A percentile compares a stretch with the other conserved stretches of the same genome.
These are phyloP conservation scores for Crenichthys baileyi DNA, from an alignment of 2,797 vertebrate genomes.

Conservation along the genomic window DNA sequence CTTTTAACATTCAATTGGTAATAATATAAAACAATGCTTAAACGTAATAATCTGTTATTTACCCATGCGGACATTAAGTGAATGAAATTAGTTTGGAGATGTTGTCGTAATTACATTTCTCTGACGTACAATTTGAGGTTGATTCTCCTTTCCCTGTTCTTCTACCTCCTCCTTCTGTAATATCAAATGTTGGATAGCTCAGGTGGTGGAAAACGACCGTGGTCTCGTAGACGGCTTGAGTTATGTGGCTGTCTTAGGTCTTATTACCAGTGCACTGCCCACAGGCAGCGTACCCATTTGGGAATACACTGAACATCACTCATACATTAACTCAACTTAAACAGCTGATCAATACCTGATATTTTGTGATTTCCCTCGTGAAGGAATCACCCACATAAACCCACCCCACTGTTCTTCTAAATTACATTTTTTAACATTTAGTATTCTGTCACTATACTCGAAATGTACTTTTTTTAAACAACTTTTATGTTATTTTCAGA, in stretches of 20 bases:
- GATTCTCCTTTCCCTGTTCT: slow-evolving; percentile 37
- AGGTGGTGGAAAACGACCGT: slow-evolving; percentile 74
- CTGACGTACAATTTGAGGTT: slow-evolving; percentile 23
- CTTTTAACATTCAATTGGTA: background rate
- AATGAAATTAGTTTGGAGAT: slow-evolving; percentile 43
- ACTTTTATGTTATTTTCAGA: slow-evolving; percentile 50
- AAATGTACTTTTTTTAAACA: slow-evolving; percentile 5
- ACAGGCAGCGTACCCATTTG: slow-evolving; percentile 73
- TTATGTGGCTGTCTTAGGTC: slow-evolving; percentile 76
- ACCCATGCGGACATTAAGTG: slow-evolving; percentile 15
- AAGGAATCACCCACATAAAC: slow-evolving; percentile 59
- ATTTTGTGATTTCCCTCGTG: slow-evolving; percentile 62
- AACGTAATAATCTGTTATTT: slow-evolving; percentile 41
- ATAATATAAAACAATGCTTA: background rate
- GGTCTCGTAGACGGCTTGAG: slow-evolving; percentile 72
- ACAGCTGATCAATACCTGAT: slow-evolving; percentile 73
- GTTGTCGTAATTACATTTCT: slow-evolving; percentile 49
- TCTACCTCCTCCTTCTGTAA: slow-evolving; percentile 61
- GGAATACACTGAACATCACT: slow-evolving; percentile 71
- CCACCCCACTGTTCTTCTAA: slow-evolving; percentile 28
- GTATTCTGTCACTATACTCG: slow-evolving; percentile 15
- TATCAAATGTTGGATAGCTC: slow-evolving; percentile 75
- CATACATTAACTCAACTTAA: slow-evolving; percentile 78
- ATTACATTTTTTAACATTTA: slow-evolving; percentile 31
- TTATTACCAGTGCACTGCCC: slow-evolving; percentile 73